These are phyloP conservation scores for Rhynchonema sp. DNA, from an alignment of 2,888 invertebrate genomes.

Conservation along the genomic window DNA sequence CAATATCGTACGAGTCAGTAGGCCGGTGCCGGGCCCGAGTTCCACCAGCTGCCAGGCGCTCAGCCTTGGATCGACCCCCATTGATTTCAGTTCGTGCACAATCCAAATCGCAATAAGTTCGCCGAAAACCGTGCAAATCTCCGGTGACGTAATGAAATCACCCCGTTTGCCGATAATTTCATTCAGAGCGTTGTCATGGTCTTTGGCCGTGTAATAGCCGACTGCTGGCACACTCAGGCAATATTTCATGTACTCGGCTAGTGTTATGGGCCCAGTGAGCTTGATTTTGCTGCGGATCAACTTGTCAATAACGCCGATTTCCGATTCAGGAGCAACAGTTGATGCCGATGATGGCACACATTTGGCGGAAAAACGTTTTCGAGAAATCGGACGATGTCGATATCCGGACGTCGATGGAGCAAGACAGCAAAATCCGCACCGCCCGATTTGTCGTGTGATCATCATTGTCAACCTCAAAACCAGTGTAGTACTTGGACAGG, in stretches of 20 bases:
- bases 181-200: not conserved
- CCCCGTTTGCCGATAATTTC: slow-evolving; percentile 68
- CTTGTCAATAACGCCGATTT: not conserved
- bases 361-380: no score
- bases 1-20: slow-evolving; percentile 41
- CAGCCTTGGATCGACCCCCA: slow-evolving; percentile 31
- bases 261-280: not conserved
- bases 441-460: no score
- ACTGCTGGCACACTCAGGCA: not conserved
- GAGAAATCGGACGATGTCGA: no score
- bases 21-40: slow-evolving; percentile 83
- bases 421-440: no score
- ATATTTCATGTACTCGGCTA: not conserved
- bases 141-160: slow-evolving; percentile 91
- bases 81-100: slow-evolving; percentile 15
- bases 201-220: not conserved
- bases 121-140: slow-evolving; percentile 87
- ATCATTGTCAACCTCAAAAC: no score
- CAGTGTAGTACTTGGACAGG: no score
- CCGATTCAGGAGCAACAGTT: no score
- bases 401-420: no score
- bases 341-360: no score
- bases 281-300: not conserved
- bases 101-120: slow-evolving; percentile 43
- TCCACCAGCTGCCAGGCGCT: slow-evolving; percentile 68